Evolutionary conservation across 2,113 vertebrate species (phyloP).

Genomic region (Salvator merianae): DNA sequence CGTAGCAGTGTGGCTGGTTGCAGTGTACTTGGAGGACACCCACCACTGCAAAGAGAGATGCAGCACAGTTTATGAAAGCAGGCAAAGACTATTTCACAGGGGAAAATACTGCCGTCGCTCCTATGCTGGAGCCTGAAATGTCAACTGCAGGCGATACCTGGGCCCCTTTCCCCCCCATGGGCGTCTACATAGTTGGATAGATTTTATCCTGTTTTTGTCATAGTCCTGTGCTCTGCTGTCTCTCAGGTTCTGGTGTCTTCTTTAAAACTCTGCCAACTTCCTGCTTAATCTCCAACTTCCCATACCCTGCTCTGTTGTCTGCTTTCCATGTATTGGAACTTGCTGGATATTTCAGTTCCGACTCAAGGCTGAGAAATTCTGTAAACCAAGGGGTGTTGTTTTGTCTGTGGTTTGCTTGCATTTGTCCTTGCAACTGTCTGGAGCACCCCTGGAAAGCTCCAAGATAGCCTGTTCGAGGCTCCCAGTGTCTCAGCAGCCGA

Average conservation of each 20-base stretch:
- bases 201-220: too few species aligned
- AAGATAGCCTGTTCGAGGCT: neutral
- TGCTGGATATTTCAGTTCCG: neutral
- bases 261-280: neutral
- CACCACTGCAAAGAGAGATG: too few species aligned
- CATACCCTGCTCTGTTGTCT: neutral
- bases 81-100: too few species aligned
- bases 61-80: too few species aligned
- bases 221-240: too few species aligned
- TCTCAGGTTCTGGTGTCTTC: neutral
- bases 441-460: neutral
- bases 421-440: neutral
- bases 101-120: too few species aligned
- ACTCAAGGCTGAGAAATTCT: constrained; percentile 5
- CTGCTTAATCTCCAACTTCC: neutral
- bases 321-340: neutral
- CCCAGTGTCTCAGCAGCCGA: neutral
- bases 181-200: too few species aligned
- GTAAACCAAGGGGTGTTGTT: neutral
- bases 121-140: too few species aligned
- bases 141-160: too few species aligned
- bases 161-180: too few species aligned
- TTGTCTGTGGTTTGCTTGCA: neutral
- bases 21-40: too few species aligned
- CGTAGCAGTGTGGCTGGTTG: too few species aligned